phyloP scores from a whole-genome alignment of 2,113 vertebrate genomes.

The Otus sunia region DNA sequence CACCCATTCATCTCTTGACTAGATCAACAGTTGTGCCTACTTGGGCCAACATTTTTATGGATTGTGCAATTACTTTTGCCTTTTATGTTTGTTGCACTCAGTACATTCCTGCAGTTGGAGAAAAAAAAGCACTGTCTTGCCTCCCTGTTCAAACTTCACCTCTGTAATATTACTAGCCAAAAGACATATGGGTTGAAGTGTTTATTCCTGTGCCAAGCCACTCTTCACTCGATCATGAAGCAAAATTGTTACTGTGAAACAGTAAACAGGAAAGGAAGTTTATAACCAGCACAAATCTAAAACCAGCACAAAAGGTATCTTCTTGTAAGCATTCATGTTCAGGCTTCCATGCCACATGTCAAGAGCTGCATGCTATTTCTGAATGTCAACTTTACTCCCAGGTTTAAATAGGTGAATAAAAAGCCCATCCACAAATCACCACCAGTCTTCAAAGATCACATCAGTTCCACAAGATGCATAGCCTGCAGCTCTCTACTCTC shows the following conservation, averaged over 20 bases:
- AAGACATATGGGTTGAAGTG: neutral
- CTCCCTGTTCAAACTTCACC: neutral
- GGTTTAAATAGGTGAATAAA: neutral
- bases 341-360: neutral
- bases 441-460: neutral
- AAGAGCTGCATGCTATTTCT: neutral
- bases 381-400: neutral
- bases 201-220: neutral
- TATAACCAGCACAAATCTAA: neutral
- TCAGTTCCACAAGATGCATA: neutral
- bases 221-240: neutral
- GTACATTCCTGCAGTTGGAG: neutral
- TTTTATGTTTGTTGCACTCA: neutral
- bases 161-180: neutral
- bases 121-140: neutral
- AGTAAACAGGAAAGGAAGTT: neutral
- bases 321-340: neutral
- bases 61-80: neutral
- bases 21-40: neutral
- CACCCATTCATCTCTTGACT: neutral
- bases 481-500: neutral
- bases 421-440: neutral
- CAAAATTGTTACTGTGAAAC: neutral
- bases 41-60: neutral
- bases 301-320: neutral